These are phyloP conservation scores for Stegana nigrithorax DNA, from an alignment of 2,888 invertebrate genomes.

Conservation along the genomic window DNA sequence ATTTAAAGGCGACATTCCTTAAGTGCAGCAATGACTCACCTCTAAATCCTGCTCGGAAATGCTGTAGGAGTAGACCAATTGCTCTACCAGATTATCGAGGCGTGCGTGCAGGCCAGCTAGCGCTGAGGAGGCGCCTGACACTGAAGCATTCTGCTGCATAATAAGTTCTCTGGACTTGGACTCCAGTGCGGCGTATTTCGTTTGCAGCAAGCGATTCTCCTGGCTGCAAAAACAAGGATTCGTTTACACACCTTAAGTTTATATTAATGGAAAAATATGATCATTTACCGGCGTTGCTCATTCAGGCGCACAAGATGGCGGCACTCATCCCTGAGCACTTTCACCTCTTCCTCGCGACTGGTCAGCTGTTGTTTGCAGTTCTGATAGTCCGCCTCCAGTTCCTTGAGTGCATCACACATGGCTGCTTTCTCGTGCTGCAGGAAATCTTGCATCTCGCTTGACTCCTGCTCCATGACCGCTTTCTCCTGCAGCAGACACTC, in stretches of 20 bases:
- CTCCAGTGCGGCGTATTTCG: conserved; percentile 75
- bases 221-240: conserved; percentile 68
- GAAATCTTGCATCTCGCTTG: conserved; percentile 87
- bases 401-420: conserved; percentile 81
- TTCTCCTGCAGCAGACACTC: conserved; percentile 79
- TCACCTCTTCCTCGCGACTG: conserved; percentile 72
- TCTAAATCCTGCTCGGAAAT: conserved; percentile 82
- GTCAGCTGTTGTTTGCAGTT: conserved; percentile 65
- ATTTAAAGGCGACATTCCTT: not conserved
- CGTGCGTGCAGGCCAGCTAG: conserved; percentile 77
- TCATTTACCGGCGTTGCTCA: conserved; percentile 78
- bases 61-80: conserved; percentile 78
- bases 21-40: conserved; percentile 65
- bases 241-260: not conserved
- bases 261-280: no score
- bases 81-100: conserved; percentile 78
- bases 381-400: conserved; percentile 73
- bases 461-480: conserved; percentile 82
- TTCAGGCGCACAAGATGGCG: conserved; percentile 82
- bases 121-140: conserved; percentile 78
- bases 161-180: conserved; percentile 74
- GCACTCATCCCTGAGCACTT: conserved; percentile 79
- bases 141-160: conserved; percentile 77
- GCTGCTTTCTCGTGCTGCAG: conserved; percentile 87
- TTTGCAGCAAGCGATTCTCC: conserved; percentile 76